A percentile compares a stretch with the other conserved stretches of the same genome.
phyloP scores from a whole-genome alignment of 2,113 vertebrate genomes.

The Todiramphus chloris region DNA sequence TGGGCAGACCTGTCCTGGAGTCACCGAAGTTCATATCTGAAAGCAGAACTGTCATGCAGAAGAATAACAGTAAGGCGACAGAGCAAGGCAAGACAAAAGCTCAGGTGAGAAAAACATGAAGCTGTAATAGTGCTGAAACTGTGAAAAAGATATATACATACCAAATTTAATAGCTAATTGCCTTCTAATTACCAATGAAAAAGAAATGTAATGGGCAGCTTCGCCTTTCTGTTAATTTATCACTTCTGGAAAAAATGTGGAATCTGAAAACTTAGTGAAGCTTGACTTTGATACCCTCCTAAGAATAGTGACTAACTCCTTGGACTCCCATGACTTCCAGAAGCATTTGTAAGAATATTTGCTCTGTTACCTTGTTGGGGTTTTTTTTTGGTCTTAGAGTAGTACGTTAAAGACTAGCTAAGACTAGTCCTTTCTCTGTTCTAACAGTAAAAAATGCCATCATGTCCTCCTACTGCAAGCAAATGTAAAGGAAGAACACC shows the following conservation, averaged over 20 bases:
- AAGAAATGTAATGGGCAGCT: not conserved
- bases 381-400: not conserved
- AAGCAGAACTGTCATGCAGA: not conserved
- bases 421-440: not conserved
- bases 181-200: not conserved
- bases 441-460: not conserved
- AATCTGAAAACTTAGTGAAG: not conserved
- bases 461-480: not conserved
- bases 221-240: slow-evolving; percentile 1
- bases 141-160: not conserved
- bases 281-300: not conserved
- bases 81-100: not conserved
- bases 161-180: not conserved
- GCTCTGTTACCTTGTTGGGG: not conserved
- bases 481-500: not conserved
- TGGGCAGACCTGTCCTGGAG: not conserved
- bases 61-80: not conserved
- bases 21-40: not conserved
- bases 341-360: not conserved
- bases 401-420: not conserved
- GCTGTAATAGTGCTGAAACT: not conserved
- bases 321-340: not conserved
- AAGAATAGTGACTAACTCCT: not conserved
- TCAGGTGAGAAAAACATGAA: slow-evolving; percentile 23
- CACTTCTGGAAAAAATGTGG: not conserved